Percentiles rank a stretch among this genome's conserved stretches.
Conservation (phyloP, 1,140 invertebrate species). For the Listronotus bonariensis region DNA sequence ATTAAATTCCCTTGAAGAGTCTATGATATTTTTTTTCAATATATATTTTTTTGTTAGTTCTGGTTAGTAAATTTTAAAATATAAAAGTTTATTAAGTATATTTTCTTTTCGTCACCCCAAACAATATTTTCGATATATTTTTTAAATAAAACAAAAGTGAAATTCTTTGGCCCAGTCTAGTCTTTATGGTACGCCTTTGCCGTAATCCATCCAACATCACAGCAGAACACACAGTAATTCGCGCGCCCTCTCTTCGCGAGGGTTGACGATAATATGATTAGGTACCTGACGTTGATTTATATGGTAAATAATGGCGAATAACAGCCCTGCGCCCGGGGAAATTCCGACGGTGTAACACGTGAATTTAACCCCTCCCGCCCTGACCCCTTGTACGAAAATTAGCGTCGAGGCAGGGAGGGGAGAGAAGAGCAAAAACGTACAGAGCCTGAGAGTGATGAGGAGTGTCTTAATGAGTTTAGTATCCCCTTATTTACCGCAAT, state of each 20-base stretch:
- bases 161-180: too few species aligned
- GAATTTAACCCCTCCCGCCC: constrained; percentile 11
- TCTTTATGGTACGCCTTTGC: constrained; percentile 5
- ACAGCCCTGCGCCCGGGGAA: constrained; percentile 36
- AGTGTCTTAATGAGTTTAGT: constrained; percentile 33
- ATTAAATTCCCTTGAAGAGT: too few species aligned
- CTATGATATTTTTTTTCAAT: too few species aligned
- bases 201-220: constrained; percentile 20
- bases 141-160: too few species aligned
- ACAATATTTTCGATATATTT: too few species aligned
- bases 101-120: too few species aligned
- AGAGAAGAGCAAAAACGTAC: background rate
- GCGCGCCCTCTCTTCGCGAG: constrained; percentile 32
- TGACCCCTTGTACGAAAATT: constrained; percentile 20
- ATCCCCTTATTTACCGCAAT: constrained; percentile 34
- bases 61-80: too few species aligned
- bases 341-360: constrained; percentile 33
- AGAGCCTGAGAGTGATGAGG: constrained; percentile 6
- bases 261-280: constrained; percentile 44
- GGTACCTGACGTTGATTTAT: constrained; percentile 46
- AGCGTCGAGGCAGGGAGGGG: constrained; percentile 4
- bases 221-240: constrained; percentile 17
- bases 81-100: too few species aligned
- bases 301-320: constrained; percentile 45
- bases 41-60: too few species aligned